Conservation (phyloP, 2,797 vertebrate species). For the Manis pentadactyla region DNA sequence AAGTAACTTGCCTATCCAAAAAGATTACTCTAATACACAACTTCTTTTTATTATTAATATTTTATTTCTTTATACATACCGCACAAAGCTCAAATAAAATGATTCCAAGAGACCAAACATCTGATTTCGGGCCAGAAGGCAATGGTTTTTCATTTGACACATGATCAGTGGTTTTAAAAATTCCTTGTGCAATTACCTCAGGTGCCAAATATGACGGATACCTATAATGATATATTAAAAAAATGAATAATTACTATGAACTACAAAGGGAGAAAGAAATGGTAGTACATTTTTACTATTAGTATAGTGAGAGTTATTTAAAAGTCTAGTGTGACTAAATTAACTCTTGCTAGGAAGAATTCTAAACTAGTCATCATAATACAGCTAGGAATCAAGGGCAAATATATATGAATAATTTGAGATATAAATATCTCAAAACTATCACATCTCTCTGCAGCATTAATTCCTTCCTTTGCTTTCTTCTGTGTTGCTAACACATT, state of each 20-base stretch:
- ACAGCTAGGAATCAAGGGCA: neutral
- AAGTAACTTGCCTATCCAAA: neutral
- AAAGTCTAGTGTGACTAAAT: neutral
- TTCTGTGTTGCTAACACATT: neutral
- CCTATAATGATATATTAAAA: conserved; percentile 85
- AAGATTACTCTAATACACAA: conserved; percentile 5
- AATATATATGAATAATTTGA: neutral
- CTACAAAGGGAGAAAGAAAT: neutral
- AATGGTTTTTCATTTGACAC: conserved; percentile 89
- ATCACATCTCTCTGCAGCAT: neutral
- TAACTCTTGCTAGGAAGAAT: neutral
- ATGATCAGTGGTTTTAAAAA: conserved; percentile 90
- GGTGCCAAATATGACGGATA: conserved; percentile 97
- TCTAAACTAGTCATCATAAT: neutral
- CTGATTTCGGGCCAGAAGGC: conserved; percentile 96
- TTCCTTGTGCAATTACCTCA: conserved; percentile 96
- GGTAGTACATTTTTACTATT: neutral
- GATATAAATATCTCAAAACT: neutral
- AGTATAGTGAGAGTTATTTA: neutral
- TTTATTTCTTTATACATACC: conserved; percentile 88
- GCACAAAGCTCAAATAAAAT: conserved; percentile 97
- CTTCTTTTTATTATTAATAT: conserved; percentile 41
- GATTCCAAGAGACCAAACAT: conserved; percentile 97
- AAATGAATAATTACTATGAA: neutral
- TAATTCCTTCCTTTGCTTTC: neutral